These are phyloP conservation scores for Anarsia innoxiella DNA, from an alignment of 2,888 invertebrate genomes.

Conservation along the genomic window DNA sequence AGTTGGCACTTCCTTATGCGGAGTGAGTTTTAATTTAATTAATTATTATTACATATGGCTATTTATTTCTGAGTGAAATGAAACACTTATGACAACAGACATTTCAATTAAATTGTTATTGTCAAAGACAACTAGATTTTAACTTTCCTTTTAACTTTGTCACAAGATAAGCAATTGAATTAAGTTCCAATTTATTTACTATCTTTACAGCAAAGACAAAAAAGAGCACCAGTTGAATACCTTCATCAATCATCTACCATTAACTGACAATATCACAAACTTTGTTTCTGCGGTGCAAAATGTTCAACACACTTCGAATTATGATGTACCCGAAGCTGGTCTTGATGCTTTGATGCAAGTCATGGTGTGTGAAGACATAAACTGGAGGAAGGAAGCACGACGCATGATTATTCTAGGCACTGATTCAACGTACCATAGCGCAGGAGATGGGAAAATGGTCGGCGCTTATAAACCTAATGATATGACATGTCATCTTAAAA, in stretches of 20 bases:
- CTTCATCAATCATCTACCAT: constrained; percentile 82
- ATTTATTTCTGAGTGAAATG: too few species aligned
- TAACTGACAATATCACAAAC: constrained; percentile 72
- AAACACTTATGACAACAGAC: too few species aligned
- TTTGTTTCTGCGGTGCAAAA: constrained; percentile 32
- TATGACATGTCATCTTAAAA: constrained; percentile 78
- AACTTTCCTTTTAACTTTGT: too few species aligned
- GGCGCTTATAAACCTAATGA: constrained; percentile 82
- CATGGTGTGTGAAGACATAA: constrained; percentile 82
- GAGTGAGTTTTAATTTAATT: too few species aligned
- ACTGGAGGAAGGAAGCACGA: constrained; percentile 83
- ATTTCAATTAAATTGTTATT: too few species aligned
- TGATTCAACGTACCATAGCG: constrained; percentile 86
- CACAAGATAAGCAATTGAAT: too few species aligned
- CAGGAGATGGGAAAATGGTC: constrained; percentile 86
- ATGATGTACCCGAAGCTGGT: constrained; percentile 87
- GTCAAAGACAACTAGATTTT: too few species aligned
- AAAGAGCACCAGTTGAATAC: constrained; percentile 12
- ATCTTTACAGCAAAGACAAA: not conserved
- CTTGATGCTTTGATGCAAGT: constrained; percentile 93
- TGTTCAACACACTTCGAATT: constrained; percentile 55
- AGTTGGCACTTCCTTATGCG: constrained; percentile 78
- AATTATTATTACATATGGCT: too few species aligned
- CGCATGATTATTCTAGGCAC: constrained; percentile 86
- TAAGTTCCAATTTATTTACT: too few species aligned